Evolutionary conservation across 1,140 invertebrate genomes (phyloP).

Genomic region (Lepeophtheirus salmonis): DNA sequence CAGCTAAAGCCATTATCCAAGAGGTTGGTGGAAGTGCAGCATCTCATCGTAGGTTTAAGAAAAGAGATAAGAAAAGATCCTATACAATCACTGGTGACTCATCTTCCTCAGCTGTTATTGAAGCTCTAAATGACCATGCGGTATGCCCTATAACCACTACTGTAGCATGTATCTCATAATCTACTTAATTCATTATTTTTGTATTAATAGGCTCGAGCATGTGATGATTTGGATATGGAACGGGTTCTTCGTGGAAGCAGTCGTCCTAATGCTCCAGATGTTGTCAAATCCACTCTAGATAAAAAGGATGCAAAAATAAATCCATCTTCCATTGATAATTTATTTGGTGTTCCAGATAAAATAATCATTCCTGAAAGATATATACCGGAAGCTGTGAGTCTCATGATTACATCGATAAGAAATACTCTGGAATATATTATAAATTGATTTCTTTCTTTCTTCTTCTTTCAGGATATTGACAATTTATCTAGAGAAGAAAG

Average conservation of each 20-base stretch:
- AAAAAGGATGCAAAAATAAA: constrained; percentile 41
- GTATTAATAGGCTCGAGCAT: constrained; percentile 43
- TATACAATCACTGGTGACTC: constrained; percentile 10
- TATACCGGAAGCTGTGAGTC: constrained; percentile 55
- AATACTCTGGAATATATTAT: constrained; percentile 1
- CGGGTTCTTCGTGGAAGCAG: constrained; percentile 41
- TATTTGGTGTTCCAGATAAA: constrained; percentile 65
- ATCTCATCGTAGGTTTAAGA: neutral
- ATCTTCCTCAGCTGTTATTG: constrained; percentile 8
- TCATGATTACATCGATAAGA: neutral
- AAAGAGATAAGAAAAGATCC: constrained; percentile 15
- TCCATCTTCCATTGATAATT: constrained; percentile 58
- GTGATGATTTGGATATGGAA: constrained; percentile 70
- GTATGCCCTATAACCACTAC: no score
- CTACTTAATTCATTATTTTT: no score
- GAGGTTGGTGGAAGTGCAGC: constrained; percentile 39
- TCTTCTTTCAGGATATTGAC: constrained; percentile 23
- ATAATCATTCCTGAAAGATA: constrained; percentile 77
- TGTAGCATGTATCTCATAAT: no score
- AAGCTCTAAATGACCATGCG: constrained; percentile 12
- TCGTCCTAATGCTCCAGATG: constrained; percentile 44
- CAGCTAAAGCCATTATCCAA: constrained; percentile 58
- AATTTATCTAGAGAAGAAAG: constrained; percentile 60
- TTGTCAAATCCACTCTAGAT: constrained; percentile 54
- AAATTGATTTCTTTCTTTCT: constrained; percentile 5